Percentiles rank a stretch among this genome's conserved stretches.
These are phyloP conservation scores for Eupsilia transversa DNA, from an alignment of 2,888 invertebrate species.

Conservation along the genomic window DNA sequence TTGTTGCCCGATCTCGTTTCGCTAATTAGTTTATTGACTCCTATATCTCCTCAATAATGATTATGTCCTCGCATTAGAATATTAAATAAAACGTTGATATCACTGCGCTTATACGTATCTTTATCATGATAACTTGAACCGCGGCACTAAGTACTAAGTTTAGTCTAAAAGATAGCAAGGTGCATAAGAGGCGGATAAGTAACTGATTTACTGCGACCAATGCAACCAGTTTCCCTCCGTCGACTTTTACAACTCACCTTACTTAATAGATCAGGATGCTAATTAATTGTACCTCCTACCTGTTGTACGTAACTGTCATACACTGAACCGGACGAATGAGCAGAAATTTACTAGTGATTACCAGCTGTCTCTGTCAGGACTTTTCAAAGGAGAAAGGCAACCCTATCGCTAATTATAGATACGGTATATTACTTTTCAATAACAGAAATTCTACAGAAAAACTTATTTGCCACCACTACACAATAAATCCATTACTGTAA, in stretches of 20 bases:
- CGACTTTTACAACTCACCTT: slow-evolving; percentile 48
- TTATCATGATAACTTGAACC: slow-evolving; percentile 32
- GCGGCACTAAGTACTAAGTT: slow-evolving; percentile 31
- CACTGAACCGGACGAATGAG: slow-evolving; percentile 2
- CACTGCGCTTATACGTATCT: slow-evolving; percentile 35
- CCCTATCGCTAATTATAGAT: background rate
- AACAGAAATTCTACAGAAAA: background rate
- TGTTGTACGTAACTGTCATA: slow-evolving; percentile 9
- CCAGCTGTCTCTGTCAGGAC: background rate
- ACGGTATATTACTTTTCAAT: background rate
- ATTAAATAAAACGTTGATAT: slow-evolving; percentile 44
- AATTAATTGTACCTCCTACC: slow-evolving; percentile 34
- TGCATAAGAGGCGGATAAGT: slow-evolving; percentile 47
- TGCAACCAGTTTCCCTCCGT: slow-evolving; percentile 41
- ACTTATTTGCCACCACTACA: slow-evolving; percentile 9
- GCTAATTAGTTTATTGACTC: slow-evolving; percentile 58
- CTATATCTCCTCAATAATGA: slow-evolving; percentile 18
- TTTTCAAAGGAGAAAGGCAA: background rate
- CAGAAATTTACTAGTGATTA: slow-evolving; percentile 14
- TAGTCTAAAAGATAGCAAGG: slow-evolving; percentile 49
- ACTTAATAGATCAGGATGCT: slow-evolving; percentile 51
- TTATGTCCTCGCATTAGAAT: slow-evolving; percentile 30
- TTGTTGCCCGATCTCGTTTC: slow-evolving; percentile 12
- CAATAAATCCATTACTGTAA: slow-evolving; percentile 47
- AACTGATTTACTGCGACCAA: slow-evolving; percentile 49